Percentiles rank a stretch among this genome's conserved stretches.
phyloP scores from a whole-genome alignment of 2,888 invertebrate genomes.

The Schizotus pectinicornis region DNA sequence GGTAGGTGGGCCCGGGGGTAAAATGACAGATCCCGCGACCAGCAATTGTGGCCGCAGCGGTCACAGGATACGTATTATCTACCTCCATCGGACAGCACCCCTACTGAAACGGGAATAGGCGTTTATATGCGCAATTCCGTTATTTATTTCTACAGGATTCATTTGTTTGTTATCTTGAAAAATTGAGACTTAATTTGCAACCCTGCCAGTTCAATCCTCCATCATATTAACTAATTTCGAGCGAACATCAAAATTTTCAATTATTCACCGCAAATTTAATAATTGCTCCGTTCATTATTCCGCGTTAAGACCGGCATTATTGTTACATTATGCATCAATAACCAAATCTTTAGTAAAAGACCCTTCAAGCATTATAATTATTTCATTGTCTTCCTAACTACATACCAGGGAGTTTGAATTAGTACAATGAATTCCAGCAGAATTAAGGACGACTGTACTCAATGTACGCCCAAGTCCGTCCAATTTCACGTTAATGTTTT shows the following conservation, averaged over 20 bases:
- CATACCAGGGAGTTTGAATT: slow-evolving; percentile 7
- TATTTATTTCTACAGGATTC: slow-evolving; percentile 21
- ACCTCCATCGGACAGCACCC: slow-evolving; percentile 10
- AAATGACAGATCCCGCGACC: slow-evolving; percentile 9
- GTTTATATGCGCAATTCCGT: slow-evolving; percentile 14
- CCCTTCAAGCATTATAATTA: slow-evolving; percentile 8
- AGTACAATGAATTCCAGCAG: neutral
- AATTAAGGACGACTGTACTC: no score
- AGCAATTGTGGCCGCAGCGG: slow-evolving; percentile 15
- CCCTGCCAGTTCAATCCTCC: no score
- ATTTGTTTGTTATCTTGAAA: neutral
- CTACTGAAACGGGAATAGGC: slow-evolving; percentile 14
- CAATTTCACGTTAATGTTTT: no score
- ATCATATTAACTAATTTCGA: neutral
- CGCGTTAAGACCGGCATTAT: slow-evolving; percentile 6
- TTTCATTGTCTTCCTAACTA: slow-evolving; percentile 10
- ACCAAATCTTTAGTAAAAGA: slow-evolving; percentile 8
- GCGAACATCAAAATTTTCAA: neutral
- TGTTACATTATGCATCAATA: slow-evolving; percentile 14
- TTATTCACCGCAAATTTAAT: slow-evolving; percentile 5
- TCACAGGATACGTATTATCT: slow-evolving; percentile 15
- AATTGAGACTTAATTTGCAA: slow-evolving; percentile 2
- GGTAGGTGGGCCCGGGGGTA: slow-evolving; percentile 8
- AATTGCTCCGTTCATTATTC: slow-evolving; percentile 6
- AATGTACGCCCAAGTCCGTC: no score